These are phyloP conservation scores for Chrysaora quinquecirrha DNA, from an alignment of 30 jellyfish, hydroid and myxozoan genomes.

Conservation along the genomic window DNA sequence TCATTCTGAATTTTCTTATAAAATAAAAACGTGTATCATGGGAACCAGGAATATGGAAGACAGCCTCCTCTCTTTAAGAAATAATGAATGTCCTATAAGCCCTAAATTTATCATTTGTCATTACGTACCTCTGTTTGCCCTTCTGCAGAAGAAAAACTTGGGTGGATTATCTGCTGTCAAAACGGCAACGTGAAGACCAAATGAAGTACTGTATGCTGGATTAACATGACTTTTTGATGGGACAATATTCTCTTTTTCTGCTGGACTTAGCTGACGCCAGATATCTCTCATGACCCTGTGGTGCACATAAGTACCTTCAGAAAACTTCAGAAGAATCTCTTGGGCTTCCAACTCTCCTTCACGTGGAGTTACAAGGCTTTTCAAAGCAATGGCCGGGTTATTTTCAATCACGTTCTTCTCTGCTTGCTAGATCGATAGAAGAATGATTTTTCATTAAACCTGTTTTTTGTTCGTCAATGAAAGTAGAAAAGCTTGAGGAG, in stretches of 20 bases:
- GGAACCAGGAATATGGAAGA: too few species aligned
- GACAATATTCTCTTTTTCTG: constrained; percentile 56
- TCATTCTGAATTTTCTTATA: too few species aligned
- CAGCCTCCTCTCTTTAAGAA: too few species aligned
- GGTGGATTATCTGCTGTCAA: constrained; percentile 80
- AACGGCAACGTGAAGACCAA: constrained; percentile 91
- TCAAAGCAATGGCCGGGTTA: constrained; percentile 73
- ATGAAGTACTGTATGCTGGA: constrained; percentile 79
- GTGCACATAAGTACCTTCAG: constrained; percentile 87
- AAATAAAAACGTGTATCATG: too few species aligned
- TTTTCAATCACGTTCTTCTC: constrained; percentile 63
- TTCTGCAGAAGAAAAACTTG: constrained; percentile 73
- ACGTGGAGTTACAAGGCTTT: constrained; percentile 64
- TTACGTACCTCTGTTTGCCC: constrained; percentile 83
- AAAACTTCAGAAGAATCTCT: constrained; percentile 54
- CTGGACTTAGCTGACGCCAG: constrained; percentile 72
- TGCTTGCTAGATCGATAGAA: constrained; percentile 85
- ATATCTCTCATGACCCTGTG: constrained; percentile 86
- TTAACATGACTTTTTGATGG: constrained; percentile 73
- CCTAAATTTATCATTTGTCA: too few species aligned
- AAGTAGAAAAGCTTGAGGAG: too few species aligned
- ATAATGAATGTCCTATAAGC: too few species aligned
- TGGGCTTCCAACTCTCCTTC: constrained; percentile 82
- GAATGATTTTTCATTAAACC: too few species aligned
- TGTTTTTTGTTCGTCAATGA: too few species aligned